Evolutionary conservation across 2,113 vertebrate genomes (phyloP).

Genomic region (Ceuthmochares aereus): DNA sequence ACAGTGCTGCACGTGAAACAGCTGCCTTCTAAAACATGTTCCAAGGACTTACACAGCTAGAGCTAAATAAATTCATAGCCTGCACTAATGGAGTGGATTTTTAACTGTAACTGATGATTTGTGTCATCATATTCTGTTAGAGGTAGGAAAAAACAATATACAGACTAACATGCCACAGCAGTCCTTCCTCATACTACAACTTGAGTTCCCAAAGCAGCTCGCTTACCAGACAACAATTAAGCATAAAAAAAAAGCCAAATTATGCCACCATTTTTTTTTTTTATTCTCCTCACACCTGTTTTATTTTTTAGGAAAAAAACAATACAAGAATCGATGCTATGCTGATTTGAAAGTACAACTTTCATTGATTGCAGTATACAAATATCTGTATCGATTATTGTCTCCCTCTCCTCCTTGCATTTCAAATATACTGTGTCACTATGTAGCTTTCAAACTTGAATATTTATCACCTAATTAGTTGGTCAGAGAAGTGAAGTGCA

Average conservation of each 20-base stretch:
- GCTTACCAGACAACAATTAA: background rate
- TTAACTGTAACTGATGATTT: background rate
- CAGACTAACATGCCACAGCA: background rate
- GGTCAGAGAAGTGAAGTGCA: background rate
- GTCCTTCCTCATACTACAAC: background rate
- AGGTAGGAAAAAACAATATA: background rate
- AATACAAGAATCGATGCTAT: background rate
- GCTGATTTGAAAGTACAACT: slow-evolving; percentile 36
- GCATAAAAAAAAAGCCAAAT: background rate
- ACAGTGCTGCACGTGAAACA: background rate
- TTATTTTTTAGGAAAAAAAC: background rate
- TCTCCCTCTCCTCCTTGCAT: background rate
- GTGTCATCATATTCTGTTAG: background rate
- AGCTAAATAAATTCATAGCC: background rate
- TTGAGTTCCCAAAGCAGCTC: background rate
- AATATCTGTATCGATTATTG: slow-evolving; percentile 24
- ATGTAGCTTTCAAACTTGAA: background rate
- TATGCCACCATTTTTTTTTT: background rate
- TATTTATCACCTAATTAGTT: background rate
- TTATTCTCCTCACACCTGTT: background rate
- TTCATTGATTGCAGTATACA: slow-evolving; percentile 23
- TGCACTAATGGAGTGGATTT: background rate
- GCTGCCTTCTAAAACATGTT: background rate
- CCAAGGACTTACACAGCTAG: background rate
- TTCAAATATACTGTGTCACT: background rate